These are phyloP conservation scores for Escarpia spicata DNA, from an alignment of 2,888 invertebrate genomes.

Conservation along the genomic window DNA sequence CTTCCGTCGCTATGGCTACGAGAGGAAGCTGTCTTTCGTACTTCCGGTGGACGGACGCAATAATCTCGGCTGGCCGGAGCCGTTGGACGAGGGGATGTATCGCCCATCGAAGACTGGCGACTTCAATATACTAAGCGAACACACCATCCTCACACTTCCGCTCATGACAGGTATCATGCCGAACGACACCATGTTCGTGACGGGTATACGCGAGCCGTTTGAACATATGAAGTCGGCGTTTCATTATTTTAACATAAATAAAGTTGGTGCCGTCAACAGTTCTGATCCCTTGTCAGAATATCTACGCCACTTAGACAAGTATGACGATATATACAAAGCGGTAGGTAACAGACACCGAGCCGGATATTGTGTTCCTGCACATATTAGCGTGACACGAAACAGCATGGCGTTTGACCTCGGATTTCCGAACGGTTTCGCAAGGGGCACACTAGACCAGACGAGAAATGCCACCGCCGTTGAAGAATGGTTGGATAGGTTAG, in stretches of 20 bases:
- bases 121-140: slow-evolving; percentile 58
- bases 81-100: slow-evolving; percentile 50
- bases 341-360: slow-evolving; percentile 32
- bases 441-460: slow-evolving; percentile 45
- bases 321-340: slow-evolving; percentile 53
- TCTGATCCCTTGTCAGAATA: slow-evolving; percentile 49
- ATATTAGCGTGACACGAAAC: slow-evolving; percentile 57
- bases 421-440: slow-evolving; percentile 56
- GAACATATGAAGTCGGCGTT: slow-evolving; percentile 57
- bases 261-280: slow-evolving; percentile 42
- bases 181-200: slow-evolving; percentile 51
- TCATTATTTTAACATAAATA: slow-evolving; percentile 54
- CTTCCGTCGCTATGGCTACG: slow-evolving; percentile 55
- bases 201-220: slow-evolving; percentile 60
- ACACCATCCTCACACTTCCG: slow-evolving; percentile 54
- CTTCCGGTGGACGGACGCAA: slow-evolving; percentile 52
- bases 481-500: slow-evolving; percentile 48
- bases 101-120: slow-evolving; percentile 46
- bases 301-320: slow-evolving; percentile 50
- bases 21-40: slow-evolving; percentile 54
- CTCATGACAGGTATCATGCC: slow-evolving; percentile 55
- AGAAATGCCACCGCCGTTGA: slow-evolving; percentile 25
- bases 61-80: slow-evolving; percentile 62
- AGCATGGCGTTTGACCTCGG: slow-evolving; percentile 59
- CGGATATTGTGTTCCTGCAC: slow-evolving; percentile 56